Percentiles rank a stretch among this genome's conserved stretches.
phyloP scores from a whole-genome alignment of 2,113 vertebrate species.

The Dunckerocampus dactyliophorus region DNA sequence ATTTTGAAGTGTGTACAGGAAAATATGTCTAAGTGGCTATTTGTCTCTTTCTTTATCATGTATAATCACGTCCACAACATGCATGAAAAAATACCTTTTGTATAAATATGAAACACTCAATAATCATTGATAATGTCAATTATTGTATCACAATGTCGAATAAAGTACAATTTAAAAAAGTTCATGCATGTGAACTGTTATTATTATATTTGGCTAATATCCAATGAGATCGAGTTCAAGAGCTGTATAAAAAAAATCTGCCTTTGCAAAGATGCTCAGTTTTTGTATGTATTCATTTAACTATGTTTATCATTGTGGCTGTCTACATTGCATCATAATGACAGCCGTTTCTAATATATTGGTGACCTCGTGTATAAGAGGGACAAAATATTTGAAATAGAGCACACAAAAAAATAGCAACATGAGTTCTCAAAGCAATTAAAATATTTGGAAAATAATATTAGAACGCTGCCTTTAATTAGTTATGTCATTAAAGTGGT shows the following conservation, averaged over 20 bases:
- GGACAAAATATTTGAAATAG: too few relatives aligned
- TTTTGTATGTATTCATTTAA: background rate
- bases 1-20: background rate
- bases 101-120: background rate
- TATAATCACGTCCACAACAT: background rate
- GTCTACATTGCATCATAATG: too few relatives aligned
- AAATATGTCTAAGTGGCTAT: too few relatives aligned
- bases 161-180: too few relatives aligned
- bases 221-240: background rate
- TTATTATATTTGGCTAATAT: background rate
- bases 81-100: background rate
- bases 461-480: too few relatives aligned
- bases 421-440: too few relatives aligned
- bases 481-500: too few relatives aligned
- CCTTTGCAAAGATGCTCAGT: background rate
- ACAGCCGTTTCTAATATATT: too few relatives aligned
- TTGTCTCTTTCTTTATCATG: too few relatives aligned
- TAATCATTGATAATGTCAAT: background rate
- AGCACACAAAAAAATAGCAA: too few relatives aligned
- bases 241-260: background rate
- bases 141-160: background rate
- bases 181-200: background rate
- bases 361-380: too few relatives aligned
- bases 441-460: too few relatives aligned
- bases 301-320: background rate